Evolutionary conservation across 2,888 invertebrate species (phyloP).

Genomic region (Agapostemon virescens): DNA sequence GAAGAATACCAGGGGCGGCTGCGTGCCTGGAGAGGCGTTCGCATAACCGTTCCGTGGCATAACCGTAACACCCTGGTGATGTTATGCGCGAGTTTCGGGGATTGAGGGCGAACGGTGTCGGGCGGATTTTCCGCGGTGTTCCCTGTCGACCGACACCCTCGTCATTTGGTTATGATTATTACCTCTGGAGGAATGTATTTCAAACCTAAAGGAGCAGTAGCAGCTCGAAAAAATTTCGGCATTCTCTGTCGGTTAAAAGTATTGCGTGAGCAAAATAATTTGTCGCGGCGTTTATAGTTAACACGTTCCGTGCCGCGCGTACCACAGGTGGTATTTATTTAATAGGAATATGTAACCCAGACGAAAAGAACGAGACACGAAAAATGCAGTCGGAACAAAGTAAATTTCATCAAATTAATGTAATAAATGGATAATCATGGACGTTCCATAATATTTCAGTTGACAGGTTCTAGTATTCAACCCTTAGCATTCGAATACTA

Average conservation of each 20-base stretch:
- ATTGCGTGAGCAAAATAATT: neutral
- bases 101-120: neutral
- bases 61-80: constrained; percentile 24
- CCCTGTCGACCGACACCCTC: neutral
- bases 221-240: neutral
- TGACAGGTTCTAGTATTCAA: neutral
- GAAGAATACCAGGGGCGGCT: constrained; percentile 10
- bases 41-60: constrained; percentile 6
- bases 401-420: no score
- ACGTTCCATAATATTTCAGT: neutral
- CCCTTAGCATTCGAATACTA: no score
- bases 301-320: no score
- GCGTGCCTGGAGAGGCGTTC: constrained; percentile 14
- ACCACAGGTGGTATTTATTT: no score
- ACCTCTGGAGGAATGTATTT: neutral
- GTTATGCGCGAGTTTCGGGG: constrained; percentile 35
- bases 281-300: no score
- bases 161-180: constrained; percentile 1
- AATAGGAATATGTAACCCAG: no score
- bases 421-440: no score
- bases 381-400: no score
- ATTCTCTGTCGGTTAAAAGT: neutral
- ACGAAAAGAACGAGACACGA: no score
- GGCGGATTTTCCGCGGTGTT: constrained; percentile 6
- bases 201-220: neutral